Percentiles rank a stretch among this genome's conserved stretches.
phyloP scores from a whole-genome alignment of 2,888 invertebrate species.

The Stenodera caucasica region DNA sequence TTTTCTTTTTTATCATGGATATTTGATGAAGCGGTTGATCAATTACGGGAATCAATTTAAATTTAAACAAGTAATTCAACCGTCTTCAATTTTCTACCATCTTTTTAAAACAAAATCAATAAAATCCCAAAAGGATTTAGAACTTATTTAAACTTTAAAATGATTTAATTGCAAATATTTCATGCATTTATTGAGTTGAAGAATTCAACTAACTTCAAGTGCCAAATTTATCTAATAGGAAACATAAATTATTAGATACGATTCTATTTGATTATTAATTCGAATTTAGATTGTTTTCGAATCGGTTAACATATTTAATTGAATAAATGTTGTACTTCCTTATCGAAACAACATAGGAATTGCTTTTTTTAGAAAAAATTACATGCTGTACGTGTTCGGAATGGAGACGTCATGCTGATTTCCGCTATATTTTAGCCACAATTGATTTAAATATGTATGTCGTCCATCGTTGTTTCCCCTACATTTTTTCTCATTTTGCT shows the following conservation, averaged over 20 bases:
- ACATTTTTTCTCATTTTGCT: not conserved
- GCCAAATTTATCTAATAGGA: too few species aligned
- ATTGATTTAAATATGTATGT: slow-evolving; percentile 7
- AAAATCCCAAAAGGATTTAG: not conserved
- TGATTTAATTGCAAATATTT: not conserved
- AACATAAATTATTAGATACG: not conserved
- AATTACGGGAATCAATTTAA: not conserved
- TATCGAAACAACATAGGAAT: not conserved
- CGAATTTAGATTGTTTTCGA: not conserved
- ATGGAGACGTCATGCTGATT: not conserved
- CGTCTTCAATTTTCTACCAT: not conserved
- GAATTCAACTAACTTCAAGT: not conserved
- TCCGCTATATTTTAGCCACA: not conserved
- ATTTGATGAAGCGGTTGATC: not conserved
- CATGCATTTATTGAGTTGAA: not conserved
- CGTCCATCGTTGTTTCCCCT: not conserved
- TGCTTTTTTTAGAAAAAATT: not conserved
- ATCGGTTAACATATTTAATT: too few species aligned
- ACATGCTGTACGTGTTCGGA: not conserved
- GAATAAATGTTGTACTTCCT: not conserved
- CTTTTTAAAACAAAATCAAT: not conserved
- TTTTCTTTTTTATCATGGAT: not conserved
- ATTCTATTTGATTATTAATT: not conserved
- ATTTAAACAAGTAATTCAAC: not conserved
- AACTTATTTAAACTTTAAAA: not conserved